A percentile compares a stretch with the other conserved stretches of the same genome.
Conservation (phyloP, 2,797 vertebrate species). For the Dipus sagitta region DNA sequence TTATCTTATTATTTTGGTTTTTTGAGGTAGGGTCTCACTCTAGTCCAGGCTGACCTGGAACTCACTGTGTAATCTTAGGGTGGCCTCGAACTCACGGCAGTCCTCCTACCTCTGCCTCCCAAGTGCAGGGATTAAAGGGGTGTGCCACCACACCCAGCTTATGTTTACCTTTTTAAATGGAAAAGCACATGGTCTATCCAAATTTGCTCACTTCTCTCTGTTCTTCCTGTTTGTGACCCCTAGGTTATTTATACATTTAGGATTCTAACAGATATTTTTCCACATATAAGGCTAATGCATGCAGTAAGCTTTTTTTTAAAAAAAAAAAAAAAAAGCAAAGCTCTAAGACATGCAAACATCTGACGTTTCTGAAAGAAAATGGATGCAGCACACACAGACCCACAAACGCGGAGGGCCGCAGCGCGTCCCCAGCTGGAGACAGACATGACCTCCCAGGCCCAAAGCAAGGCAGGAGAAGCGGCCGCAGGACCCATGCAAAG, state of each 20-base stretch:
- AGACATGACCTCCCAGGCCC: neutral
- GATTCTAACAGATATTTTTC: constrained; percentile 8
- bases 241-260: neutral
- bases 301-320: constrained; percentile 38
- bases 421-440: neutral
- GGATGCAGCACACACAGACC: constrained; percentile 70
- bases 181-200: neutral
- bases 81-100: too few relatives aligned
- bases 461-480: constrained; percentile 65
- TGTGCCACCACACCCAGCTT: neutral
- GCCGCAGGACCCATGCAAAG: neutral
- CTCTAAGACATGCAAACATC: constrained; percentile 74
- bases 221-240: neutral
- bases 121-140: too few relatives aligned
- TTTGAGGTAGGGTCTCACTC: too few relatives aligned
- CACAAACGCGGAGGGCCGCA: neutral
- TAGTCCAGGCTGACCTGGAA: too few relatives aligned
- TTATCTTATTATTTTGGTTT: too few relatives aligned
- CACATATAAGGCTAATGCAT: constrained; percentile 53
- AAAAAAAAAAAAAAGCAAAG: neutral
- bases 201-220: neutral
- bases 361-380: constrained; percentile 58
- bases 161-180: neutral
- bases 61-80: too few relatives aligned
- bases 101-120: too few relatives aligned